phyloP scores from a whole-genome alignment of 1,140 invertebrate species.

The Lucilia sericata region DNA sequence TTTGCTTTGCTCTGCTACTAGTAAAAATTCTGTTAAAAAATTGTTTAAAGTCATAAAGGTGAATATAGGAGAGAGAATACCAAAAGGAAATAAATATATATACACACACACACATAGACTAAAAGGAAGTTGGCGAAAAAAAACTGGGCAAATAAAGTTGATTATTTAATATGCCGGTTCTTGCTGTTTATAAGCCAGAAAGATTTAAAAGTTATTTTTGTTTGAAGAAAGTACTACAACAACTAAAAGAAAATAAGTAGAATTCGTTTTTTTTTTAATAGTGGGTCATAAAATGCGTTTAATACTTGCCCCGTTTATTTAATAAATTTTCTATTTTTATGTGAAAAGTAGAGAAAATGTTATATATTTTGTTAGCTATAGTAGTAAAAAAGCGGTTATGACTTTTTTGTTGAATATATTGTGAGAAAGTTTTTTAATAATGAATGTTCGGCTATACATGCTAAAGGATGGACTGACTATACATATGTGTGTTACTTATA shows the following conservation, averaged over 20 bases:
- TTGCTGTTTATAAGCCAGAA: constrained; percentile 6
- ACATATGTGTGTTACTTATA: no score
- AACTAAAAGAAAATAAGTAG: background rate
- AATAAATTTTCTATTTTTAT: background rate
- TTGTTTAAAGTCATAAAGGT: constrained; percentile 34
- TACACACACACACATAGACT: background rate
- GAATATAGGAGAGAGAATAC: background rate
- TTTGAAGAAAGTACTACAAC: background rate
- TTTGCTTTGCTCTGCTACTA: background rate
- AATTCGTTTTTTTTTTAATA: constrained; percentile 8
- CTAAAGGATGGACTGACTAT: background rate
- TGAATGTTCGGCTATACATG: background rate
- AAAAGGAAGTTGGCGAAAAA: background rate
- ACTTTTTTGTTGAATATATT: background rate
- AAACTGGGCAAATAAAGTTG: background rate
- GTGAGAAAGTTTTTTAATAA: constrained; percentile 1
- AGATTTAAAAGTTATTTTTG: constrained; percentile 16
- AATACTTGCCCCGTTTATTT: constrained; percentile 1
- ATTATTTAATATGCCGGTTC: constrained; percentile 20
- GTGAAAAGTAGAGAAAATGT: background rate
- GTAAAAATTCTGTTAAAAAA: background rate
- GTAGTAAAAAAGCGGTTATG: background rate
- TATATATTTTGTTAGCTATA: background rate
- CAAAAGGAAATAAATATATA: background rate
- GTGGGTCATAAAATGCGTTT: background rate